Base-by-base conservation (phyloP, 1,140 invertebrate genomes). In the Leptinotarsa texana region DNA sequence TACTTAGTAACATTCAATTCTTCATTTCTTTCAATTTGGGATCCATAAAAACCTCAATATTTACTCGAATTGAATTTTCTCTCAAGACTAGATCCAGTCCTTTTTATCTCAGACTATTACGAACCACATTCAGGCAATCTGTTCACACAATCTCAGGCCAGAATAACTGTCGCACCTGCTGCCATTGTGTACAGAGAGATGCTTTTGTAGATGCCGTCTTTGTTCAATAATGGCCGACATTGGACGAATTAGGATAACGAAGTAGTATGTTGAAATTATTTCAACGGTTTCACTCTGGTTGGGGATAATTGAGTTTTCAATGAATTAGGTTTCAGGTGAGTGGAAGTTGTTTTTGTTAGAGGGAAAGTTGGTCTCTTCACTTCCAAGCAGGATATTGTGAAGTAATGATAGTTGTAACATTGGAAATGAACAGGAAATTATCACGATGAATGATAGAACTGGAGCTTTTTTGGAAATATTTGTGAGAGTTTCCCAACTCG, bases 201-300 rank as follows among this genome's bases (percentile, higher is more conserved):
- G 51, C 51, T 17, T 57, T 17, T 18, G 17, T 15, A 57, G 51
- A 57, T 18, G 66, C 66, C 42, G 42, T 68, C 66, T 68, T 33
- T 68, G 66, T 47, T 68, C 66, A 47, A 68, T 68, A 68, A 68
- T 68, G 66, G 66, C 42, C 4, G 33, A n/a, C 33, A 68, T 33
- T 42, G 15, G 6, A 42, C 66, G 42, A 68, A 68, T 68, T 68
- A 68, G 66, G 24, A 68, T 27, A 49, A 68, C 24, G 66, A 42
- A 68, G 42, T 33, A 68, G 42, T 68, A 24, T 27, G 42, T 68
- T 68, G 27, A 42, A 68, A 68, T 15, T 68, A n/a, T 33, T 68
- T 42, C 66, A 68, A 68, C 18, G 27, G 15, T 47, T 27, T 42
- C 66, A 42, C 18, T 68, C 42, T 42, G 15, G 15, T 42, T n/a